These are phyloP conservation scores for Siniperca undulata DNA, from an alignment of 2,797 vertebrate species.

Conservation along the genomic window DNA sequence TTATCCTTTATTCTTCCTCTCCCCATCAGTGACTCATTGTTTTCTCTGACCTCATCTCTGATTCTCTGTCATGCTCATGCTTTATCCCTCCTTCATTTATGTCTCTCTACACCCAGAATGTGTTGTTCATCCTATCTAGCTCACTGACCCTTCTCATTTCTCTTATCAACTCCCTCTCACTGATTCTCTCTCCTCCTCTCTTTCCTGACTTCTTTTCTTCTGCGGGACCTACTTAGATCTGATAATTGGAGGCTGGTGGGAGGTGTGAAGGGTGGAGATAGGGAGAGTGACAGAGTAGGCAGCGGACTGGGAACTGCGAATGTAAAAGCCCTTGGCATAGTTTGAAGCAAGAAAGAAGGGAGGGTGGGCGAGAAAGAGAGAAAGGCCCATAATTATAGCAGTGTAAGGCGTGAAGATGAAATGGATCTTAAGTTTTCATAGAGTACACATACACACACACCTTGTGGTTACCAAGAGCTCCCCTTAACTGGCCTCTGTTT, in stretches of 20 bases:
- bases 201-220: conserved; percentile 62
- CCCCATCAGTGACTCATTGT: conserved; percentile 57
- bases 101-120: conserved; percentile 23
- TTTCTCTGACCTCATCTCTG: conserved; percentile 52
- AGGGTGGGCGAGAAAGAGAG: conserved; percentile 31
- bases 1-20: conserved; percentile 38
- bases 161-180: conserved; percentile 52
- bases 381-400: conserved; percentile 74
- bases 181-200: conserved; percentile 33
- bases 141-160: conserved; percentile 62
- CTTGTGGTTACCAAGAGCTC: conserved; percentile 61
- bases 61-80: conserved; percentile 22
- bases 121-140: conserved; percentile 30
- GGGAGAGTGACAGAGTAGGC: conserved; percentile 74
- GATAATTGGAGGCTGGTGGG: conserved; percentile 80
- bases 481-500: conserved; percentile 66
- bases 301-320: conserved; percentile 74
- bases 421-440: conserved; percentile 71
- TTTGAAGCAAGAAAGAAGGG: conserved; percentile 63
- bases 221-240: conserved; percentile 78
- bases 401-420: conserved; percentile 76
- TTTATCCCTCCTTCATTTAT: conserved; percentile 49
- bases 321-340: conserved; percentile 78
- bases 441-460: conserved; percentile 52
- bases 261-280: conserved; percentile 78